Evolutionary conservation across 2,113 vertebrate genomes (phyloP), one percentile per base, ranked within the genome.

Genomic region (Cacatua alba): DNA sequence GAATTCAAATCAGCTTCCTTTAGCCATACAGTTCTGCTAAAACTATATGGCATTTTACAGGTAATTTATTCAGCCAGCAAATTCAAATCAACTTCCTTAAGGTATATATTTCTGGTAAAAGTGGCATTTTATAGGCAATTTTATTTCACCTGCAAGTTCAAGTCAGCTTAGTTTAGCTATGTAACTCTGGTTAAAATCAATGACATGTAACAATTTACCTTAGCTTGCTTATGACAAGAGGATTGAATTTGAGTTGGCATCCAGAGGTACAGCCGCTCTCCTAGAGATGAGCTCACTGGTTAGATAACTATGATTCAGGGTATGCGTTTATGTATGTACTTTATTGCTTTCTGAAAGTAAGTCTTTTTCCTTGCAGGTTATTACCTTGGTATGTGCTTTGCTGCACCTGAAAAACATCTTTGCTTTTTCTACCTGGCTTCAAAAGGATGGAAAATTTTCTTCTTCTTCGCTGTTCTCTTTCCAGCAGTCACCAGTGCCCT

Each of bases 341-440:
- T 75, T 21, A 39, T 49, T 89, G 39, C 29, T 44, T 94, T 82
- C 84, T 97, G 35, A 94, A 87, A 93, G 12, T 18, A 39, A 41
- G 6, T 10, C 14, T 91, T 31, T 21, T 91, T 39, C 53, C 33
- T 96, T 89, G 81, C 95, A 99, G 99, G 99, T 86, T 99, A 99
- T 97, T 99, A 99, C 64, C 37, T 98, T 72, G 99, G 99, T 26
- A 99, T 99, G 99, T 99, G 99, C 94, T 94, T 99, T 4, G 99
- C 99, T 26, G 98, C 98, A 62, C 99, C 99, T 13, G 99, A 99
- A 17, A 99, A 99, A 76, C 97, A 98, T 53, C 98, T 99, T 29
- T 97, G 88, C 57, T 97, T 95, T 79, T 81, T 99, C 33, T 86
- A 98, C 84, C 90, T 98, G 95, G 98, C 98, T 75, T 97, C 98